Conservation (phyloP, 2,888 invertebrate genomes). For the Apotomis capreana region DNA sequence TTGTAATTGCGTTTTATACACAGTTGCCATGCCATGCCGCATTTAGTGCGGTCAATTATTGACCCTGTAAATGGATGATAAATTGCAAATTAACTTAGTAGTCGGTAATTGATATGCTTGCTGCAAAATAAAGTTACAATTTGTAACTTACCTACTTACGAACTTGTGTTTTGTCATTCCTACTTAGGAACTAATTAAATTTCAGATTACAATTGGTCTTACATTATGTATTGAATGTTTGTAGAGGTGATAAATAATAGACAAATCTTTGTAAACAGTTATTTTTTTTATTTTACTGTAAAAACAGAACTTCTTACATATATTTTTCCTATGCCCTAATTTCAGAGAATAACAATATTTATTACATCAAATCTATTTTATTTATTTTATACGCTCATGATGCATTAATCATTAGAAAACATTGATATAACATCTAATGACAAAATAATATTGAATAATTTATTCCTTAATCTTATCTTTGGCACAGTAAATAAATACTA, state of each 20-base stretch:
- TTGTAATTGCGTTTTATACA: no score
- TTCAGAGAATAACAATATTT: slow-evolving; percentile 71
- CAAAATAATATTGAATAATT: slow-evolving; percentile 40
- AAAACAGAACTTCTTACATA: slow-evolving; percentile 74
- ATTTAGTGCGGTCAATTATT: no score
- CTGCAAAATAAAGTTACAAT: no score
- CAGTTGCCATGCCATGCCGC: no score
- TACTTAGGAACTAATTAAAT: not conserved
- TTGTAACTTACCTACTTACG: no score
- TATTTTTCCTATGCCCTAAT: slow-evolving; percentile 64
- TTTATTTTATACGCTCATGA: slow-evolving; percentile 50
- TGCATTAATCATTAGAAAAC: slow-evolving; percentile 39
- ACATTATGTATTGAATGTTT: slow-evolving; percentile 18
- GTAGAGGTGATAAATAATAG: slow-evolving; percentile 49
- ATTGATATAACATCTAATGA: slow-evolving; percentile 40
- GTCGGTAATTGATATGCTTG: no score
- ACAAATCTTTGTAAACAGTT: slow-evolving; percentile 64
- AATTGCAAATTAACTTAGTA: no score
- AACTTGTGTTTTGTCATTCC: no score
- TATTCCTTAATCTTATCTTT: slow-evolving; percentile 54
- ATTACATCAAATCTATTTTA: slow-evolving; percentile 66
- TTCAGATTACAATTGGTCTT: slow-evolving; percentile 14
- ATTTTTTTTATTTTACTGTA: slow-evolving; percentile 75
- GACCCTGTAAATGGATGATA: no score
- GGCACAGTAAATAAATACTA: slow-evolving; percentile 59